Conservation (phyloP, 2,797 vertebrate genomes). For the Propithecus deckenii region DNA sequence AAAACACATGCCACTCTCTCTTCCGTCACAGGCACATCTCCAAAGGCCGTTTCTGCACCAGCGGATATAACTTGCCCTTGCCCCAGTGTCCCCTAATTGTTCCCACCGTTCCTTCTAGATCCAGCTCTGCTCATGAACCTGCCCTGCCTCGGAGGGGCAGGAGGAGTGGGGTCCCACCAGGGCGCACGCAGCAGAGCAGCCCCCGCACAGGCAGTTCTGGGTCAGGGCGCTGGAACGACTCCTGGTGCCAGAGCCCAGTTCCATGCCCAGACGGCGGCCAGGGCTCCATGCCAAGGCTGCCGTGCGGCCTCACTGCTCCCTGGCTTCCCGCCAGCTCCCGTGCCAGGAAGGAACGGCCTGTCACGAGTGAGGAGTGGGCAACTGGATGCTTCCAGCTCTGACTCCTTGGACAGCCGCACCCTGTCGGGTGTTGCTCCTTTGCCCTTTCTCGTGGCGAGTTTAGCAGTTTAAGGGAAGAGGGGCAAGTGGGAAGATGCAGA, state of each 20-base stretch:
- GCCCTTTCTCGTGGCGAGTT: neutral
- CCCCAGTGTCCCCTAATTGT: neutral
- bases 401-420: neutral
- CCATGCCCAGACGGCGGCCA: neutral
- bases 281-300: conserved; percentile 31
- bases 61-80: neutral
- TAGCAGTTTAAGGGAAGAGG: neutral
- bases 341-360: conserved; percentile 27
- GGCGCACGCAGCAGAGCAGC: neutral
- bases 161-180: neutral
- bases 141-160: neutral
- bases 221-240: conserved; percentile 32
- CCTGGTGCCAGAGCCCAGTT: neutral
- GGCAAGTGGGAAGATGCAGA: neutral
- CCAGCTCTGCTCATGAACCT: neutral
- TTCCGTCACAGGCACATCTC: neutral
- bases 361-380: neutral
- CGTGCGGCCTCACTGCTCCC: neutral
- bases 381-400: neutral
- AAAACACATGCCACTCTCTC: neutral
- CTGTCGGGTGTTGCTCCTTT: neutral
- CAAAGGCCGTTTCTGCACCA: neutral
- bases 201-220: neutral
- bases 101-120: neutral
- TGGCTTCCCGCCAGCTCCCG: neutral